Conservation (phyloP, 1,140 invertebrate species). For the Drosophila kurseongensis region DNA sequence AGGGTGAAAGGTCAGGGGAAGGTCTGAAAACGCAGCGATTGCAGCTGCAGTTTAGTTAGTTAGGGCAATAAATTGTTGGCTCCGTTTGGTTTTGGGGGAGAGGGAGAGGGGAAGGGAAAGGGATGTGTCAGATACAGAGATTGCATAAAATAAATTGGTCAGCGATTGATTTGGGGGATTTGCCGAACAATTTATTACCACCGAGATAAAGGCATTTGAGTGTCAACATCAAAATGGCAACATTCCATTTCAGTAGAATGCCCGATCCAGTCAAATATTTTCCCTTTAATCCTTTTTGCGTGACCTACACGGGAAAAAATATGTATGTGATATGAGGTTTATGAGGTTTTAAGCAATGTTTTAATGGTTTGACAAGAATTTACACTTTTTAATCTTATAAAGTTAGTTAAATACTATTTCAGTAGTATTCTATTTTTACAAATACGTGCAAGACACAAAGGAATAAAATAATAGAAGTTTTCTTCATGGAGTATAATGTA, state of each 20-base stretch:
- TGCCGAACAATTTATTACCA: slow-evolving; percentile 55
- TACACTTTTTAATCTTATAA: no score
- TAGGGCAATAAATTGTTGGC: slow-evolving; percentile 67
- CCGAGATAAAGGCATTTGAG: slow-evolving; percentile 48
- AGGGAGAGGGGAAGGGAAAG: neutral
- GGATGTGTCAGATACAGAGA: slow-evolving; percentile 56
- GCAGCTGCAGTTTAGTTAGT: slow-evolving; percentile 58
- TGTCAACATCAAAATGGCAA: slow-evolving; percentile 55
- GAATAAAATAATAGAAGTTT: no score
- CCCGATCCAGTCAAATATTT: slow-evolving; percentile 29
- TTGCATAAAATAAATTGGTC: slow-evolving; percentile 70
- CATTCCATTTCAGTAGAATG: slow-evolving; percentile 41
- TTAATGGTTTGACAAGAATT: no score
- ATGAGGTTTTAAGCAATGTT: no score
- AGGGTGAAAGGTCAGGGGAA: neutral
- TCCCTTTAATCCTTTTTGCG: slow-evolving; percentile 39
- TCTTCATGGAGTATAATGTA: no score
- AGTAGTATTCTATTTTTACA: no score
- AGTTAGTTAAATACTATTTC: no score
- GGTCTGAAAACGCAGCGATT: slow-evolving; percentile 43
- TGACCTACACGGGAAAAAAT: slow-evolving; percentile 21
- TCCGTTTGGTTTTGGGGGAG: slow-evolving; percentile 20
- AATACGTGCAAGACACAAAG: no score
- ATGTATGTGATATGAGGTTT: neutral
- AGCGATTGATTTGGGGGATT: slow-evolving; percentile 67